A percentile compares a stretch with the other conserved stretches of the same genome.
These are phyloP conservation scores for Macrotrachela quadricornifera DNA, from an alignment of 1,140 invertebrate genomes.

Conservation along the genomic window DNA sequence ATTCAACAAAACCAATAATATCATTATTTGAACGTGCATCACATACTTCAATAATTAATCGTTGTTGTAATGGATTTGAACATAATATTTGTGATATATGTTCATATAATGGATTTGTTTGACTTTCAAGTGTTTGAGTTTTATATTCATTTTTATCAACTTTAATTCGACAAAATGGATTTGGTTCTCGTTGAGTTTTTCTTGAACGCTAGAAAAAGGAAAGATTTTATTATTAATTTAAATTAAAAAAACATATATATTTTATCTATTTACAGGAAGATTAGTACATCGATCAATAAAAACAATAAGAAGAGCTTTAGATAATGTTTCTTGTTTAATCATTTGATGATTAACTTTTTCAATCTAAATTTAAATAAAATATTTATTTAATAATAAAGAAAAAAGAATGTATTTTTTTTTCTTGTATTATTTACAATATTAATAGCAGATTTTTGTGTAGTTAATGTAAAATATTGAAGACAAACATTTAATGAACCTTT, in stretches of 20 bases:
- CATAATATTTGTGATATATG: too few species aligned
- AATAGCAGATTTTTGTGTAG: constrained; percentile 45
- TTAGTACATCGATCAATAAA: constrained; percentile 5
- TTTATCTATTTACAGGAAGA: constrained; percentile 5
- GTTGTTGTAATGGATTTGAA: too few species aligned
- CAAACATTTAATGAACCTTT: constrained; percentile 69
- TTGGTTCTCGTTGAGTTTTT: too few species aligned
- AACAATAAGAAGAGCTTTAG: background rate
- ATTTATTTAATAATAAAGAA: background rate
- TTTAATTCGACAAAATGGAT: too few species aligned
- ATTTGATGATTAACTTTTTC: background rate
- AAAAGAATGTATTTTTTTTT: too few species aligned
- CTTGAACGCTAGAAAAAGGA: background rate
- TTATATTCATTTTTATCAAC: too few species aligned
- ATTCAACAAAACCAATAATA: too few species aligned
- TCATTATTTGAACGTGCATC: too few species aligned
- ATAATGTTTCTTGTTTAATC: background rate
- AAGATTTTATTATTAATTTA: background rate
- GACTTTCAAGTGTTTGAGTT: too few species aligned
- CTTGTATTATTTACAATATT: constrained; percentile 41
- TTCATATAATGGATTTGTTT: too few species aligned
- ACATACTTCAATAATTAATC: too few species aligned
- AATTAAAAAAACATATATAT: background rate
- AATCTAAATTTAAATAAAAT: background rate
- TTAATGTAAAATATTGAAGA: constrained; percentile 61